Evolutionary conservation across 2,888 invertebrate species (phyloP).

Genomic region (Sycophila texana): DNA sequence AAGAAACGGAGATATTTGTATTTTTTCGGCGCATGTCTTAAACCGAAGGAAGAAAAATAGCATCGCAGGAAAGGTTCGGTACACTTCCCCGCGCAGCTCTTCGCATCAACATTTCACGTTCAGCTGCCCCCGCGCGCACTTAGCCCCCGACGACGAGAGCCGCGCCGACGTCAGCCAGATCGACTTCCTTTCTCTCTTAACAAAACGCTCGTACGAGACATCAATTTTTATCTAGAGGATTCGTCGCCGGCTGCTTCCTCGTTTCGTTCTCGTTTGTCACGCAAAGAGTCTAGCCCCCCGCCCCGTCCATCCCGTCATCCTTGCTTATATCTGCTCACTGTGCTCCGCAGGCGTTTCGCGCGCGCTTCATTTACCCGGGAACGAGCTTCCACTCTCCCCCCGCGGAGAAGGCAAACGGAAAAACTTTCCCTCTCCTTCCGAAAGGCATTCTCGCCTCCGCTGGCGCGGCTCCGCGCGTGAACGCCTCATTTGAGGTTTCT

Average conservation of each 20-base stretch:
- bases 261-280: constrained; percentile 25
- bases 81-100: too few relatives aligned
- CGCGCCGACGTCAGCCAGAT: not conserved
- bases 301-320: too few relatives aligned
- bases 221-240: constrained; percentile 55
- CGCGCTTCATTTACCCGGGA: constrained; percentile 56
- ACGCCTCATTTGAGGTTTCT: constrained; percentile 71
- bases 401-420: constrained; percentile 48
- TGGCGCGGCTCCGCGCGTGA: constrained; percentile 56
- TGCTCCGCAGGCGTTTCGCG: constrained; percentile 10
- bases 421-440: constrained; percentile 40
- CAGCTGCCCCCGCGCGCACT: not conserved
- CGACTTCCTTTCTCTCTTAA: constrained; percentile 27
- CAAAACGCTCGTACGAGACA: constrained; percentile 54
- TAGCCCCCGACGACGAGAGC: not conserved
- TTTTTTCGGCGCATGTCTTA: not conserved
- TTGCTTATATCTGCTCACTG: too few relatives aligned
- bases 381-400: not conserved
- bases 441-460: not conserved
- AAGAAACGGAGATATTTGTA: too few relatives aligned
- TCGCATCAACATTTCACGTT: too few relatives aligned
- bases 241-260: constrained; percentile 2
- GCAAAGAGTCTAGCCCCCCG: not conserved
- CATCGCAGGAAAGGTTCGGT: not conserved
- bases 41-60: not conserved